Conservation (phyloP, 2,113 vertebrate genomes). For the Lethenteron camtschaticum region DNA sequence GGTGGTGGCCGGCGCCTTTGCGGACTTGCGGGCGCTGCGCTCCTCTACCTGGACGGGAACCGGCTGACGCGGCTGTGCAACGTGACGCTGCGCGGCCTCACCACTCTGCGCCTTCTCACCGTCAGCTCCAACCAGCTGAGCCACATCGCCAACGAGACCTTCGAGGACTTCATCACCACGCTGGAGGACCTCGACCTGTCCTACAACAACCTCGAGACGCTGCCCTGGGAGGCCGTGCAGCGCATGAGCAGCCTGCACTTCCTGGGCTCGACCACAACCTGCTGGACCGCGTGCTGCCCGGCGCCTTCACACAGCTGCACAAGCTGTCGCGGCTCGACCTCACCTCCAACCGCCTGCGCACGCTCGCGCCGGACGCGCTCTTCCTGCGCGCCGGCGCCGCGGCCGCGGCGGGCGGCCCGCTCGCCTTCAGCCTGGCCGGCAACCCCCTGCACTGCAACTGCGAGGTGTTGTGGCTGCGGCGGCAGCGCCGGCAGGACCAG, state of each 20-base stretch:
- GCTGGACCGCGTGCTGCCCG: conserved; percentile 48
- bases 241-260: conserved; percentile 61
- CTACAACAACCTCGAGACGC: conserved; percentile 57
- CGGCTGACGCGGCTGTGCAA: conserved; percentile 37
- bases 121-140: conserved; percentile 63
- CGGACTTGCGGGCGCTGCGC: conserved; percentile 54
- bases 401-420: conserved; percentile 42
- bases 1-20: conserved; percentile 45
- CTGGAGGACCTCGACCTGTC: conserved; percentile 66
- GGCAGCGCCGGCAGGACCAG: conserved; percentile 43
- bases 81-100: conserved; percentile 39
- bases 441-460: conserved; percentile 78
- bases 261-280: conserved; percentile 66
- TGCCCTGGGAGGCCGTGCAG: conserved; percentile 59
- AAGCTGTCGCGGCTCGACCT: conserved; percentile 63
- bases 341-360: conserved; percentile 62
- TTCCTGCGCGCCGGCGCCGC: conserved; percentile 36
- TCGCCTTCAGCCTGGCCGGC: conserved; percentile 55
- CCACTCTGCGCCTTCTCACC: conserved; percentile 62
- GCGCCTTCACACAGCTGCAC: conserved; percentile 49
- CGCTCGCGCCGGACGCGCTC: conserved; percentile 52
- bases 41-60: conserved; percentile 66
- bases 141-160: conserved; percentile 32
- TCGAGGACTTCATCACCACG: conserved; percentile 51
- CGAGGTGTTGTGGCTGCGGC: conserved; percentile 54